Percentiles rank a stretch among this genome's conserved stretches.
Conservation (phyloP, 2,888 invertebrate genomes). For the Holacanthella duospinosa region DNA sequence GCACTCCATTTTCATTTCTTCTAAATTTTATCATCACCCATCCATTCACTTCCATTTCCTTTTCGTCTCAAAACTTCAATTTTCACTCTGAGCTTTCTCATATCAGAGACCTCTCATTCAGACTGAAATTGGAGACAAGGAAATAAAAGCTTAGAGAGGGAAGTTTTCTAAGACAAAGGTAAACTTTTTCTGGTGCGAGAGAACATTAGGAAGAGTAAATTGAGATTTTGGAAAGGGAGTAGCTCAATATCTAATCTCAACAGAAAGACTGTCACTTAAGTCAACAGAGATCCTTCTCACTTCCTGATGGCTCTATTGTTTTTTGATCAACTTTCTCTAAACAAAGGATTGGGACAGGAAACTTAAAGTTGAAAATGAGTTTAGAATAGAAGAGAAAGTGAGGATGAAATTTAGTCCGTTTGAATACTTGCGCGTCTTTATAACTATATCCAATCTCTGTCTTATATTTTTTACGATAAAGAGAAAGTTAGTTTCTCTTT, state of each 20-base stretch:
- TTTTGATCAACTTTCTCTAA: background rate
- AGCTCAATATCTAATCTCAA: background rate
- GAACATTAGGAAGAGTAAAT: background rate
- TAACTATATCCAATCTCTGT: no score
- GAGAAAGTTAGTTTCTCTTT: no score
- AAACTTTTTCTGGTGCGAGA: background rate
- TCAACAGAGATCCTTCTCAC: background rate
- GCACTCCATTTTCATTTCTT: constrained; percentile 32
- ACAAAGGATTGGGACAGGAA: background rate
- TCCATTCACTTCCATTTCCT: constrained; percentile 19
- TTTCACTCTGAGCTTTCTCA: background rate
- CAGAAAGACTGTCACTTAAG: background rate
- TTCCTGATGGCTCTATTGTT: background rate
- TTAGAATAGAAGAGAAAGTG: background rate
- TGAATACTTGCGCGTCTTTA: no score
- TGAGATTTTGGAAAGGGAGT: background rate
- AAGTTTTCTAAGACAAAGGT: background rate
- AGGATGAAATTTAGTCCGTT: background rate
- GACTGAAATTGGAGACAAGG: background rate
- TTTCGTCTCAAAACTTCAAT: constrained; percentile 7
- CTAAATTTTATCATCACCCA: constrained; percentile 24
- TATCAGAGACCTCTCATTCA: background rate
- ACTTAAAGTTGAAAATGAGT: background rate
- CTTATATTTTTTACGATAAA: no score
- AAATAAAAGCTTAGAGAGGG: background rate